Base-by-base conservation (phyloP, 2,113 vertebrate species). In the Dasyurus viverrinus region DNA sequence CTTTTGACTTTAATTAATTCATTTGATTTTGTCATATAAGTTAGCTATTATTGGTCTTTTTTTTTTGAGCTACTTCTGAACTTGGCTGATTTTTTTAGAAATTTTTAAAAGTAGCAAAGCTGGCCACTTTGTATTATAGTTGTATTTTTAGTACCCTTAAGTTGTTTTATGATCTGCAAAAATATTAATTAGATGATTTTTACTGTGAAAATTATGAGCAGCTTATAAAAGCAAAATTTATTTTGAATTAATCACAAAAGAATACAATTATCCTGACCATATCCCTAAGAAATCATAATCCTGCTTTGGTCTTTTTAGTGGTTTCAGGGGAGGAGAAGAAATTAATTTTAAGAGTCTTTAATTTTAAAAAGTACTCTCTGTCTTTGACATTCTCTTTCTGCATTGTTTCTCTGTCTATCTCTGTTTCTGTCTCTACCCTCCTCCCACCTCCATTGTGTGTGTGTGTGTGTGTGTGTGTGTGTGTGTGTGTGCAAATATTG, bases 1-100 rank as follows among this genome's bases (percentile, higher is more conserved):
- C 27, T 92, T 95, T 84, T 36, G 57, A 92, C 90, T 76, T 96
- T 52, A 94, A 94, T 96, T 94, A 94, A 76, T 0, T 55, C 94
- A 46, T 93, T 90, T 93, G 26, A 19, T 90, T 96, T 89, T 3
- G 89, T 91, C 60, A 76, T 89, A 46, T 8, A 53, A 27, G 89
- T 11, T 47, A 57, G 26, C 60, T 95, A 84, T 24, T 89, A 89
- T 68, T 84, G 60, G 93, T 48, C 26, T 14, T 4, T 92, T 90
- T 92, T 90, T 50, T 60, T 42, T 84, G 91, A 9, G 27, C 26
- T 48, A n/a, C 68, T 95, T 24, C 48, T 97, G 46, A 90, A 92
- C 91, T 89, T 0, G 9, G 19, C 57, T 48, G 25, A 48, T 36
- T 93, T 94, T 95, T 54, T 84, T 14, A 50, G 25, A 52, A 47